Evolutionary conservation across 2,888 invertebrate genomes (phyloP).

Genomic region (Cotesia congregata): DNA sequence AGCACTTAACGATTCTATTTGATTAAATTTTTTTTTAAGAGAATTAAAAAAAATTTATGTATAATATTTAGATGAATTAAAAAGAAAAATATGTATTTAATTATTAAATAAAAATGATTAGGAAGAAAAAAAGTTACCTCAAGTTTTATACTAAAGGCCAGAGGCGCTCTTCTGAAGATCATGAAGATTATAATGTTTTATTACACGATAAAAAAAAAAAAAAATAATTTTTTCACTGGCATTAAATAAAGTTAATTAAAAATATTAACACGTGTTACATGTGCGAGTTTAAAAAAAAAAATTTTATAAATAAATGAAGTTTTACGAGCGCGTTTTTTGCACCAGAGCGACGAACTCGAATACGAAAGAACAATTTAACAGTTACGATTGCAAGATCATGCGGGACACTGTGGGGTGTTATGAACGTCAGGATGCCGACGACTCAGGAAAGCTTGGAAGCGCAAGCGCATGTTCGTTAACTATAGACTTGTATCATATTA

Average conservation of each 20-base stretch:
- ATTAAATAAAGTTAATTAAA: not conserved
- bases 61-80: no score
- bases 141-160: constrained; percentile 9
- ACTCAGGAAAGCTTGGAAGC: not conserved
- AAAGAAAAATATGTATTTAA: no score
- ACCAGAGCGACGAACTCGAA: not conserved
- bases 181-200: constrained; percentile 9
- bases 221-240: not conserved
- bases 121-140: not conserved
- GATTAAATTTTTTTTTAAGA: not conserved
- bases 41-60: not conserved
- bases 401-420: not conserved
- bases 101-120: no score
- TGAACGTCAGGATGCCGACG: not conserved
- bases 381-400: not conserved
- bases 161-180: not conserved
- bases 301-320: not conserved
- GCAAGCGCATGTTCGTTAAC: not conserved
- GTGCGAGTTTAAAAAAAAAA: not conserved
- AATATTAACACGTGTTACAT: not conserved
- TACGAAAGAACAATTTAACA: not conserved
- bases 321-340: not conserved
- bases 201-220: not conserved
- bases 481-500: not conserved
- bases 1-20: not conserved